Evolutionary conservation across 2,797 vertebrate genomes (phyloP).

Genomic region (Dicrostonyx torquatus): DNA sequence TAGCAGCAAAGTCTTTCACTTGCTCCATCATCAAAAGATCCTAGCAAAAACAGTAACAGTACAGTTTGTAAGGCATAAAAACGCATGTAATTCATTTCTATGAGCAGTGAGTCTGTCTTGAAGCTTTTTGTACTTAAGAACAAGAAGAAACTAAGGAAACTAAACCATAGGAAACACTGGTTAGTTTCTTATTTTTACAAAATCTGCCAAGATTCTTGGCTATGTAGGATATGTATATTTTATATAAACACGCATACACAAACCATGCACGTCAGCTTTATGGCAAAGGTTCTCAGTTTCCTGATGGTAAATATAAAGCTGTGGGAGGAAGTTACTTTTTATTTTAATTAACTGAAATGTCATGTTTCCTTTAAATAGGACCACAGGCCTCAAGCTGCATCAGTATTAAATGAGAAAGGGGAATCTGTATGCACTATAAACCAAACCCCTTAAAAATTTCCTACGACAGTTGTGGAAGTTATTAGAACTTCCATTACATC

Average conservation of each 20-base stretch:
- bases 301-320: not conserved
- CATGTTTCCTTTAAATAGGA: not conserved
- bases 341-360: not conserved
- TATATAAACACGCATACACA: not conserved
- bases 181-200: slow-evolving; percentile 29
- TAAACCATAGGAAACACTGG: not conserved
- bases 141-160: not conserved
- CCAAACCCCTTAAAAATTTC: not conserved
- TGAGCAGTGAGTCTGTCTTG: not conserved
- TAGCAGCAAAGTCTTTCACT: slow-evolving; percentile 97
- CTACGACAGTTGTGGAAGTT: not conserved
- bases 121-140: not conserved
- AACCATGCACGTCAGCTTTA: not conserved
- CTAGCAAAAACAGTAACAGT: slow-evolving; percentile 83
- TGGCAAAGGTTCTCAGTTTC: not conserved
- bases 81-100: not conserved
- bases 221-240: not conserved
- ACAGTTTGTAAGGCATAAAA: not conserved
- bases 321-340: not conserved
- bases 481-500: not conserved
- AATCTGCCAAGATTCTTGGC: not conserved
- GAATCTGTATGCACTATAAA: slow-evolving; percentile 12
- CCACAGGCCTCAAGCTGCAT: not conserved
- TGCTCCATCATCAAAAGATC: slow-evolving; percentile 96
- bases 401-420: not conserved